These are phyloP conservation scores for Daphoenositta chrysoptera DNA, from an alignment of 2,113 vertebrate species.

Conservation along the genomic window DNA sequence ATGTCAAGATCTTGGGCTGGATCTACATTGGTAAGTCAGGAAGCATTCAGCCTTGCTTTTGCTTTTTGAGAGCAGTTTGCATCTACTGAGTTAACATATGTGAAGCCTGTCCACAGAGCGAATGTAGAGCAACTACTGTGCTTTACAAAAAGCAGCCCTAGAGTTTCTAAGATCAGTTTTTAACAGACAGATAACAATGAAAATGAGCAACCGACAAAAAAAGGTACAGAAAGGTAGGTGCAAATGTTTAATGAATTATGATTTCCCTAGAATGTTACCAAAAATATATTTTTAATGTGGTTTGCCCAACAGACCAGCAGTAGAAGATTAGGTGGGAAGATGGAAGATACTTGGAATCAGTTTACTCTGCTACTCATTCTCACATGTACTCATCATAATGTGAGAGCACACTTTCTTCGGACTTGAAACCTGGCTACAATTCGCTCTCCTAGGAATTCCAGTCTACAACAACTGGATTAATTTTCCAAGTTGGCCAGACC, in stretches of 20 bases:
- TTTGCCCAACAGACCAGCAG: neutral
- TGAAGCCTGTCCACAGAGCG: neutral
- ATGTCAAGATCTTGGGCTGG: neutral
- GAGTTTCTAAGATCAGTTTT: neutral
- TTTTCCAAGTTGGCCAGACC: neutral
- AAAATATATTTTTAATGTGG: neutral
- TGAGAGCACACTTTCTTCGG: neutral
- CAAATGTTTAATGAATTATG: neutral
- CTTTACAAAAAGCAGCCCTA: neutral
- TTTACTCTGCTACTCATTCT: neutral
- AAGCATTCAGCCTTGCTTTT: neutral
- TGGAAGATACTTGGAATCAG: neutral
- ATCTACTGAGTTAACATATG: fast-evolving
- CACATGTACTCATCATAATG: neutral
- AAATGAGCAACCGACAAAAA: neutral
- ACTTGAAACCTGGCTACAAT: neutral
- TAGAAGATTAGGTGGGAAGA: neutral
- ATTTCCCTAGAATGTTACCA: neutral
- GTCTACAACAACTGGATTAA: neutral
- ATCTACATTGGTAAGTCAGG: neutral
- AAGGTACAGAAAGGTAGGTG: neutral
- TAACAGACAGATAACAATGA: neutral
- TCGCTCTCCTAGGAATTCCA: neutral
- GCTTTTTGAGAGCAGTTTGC: neutral
- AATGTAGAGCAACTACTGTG: neutral